Evolutionary conservation across 2,113 vertebrate species (phyloP).

Genomic region (Taurulus bubalis): DNA sequence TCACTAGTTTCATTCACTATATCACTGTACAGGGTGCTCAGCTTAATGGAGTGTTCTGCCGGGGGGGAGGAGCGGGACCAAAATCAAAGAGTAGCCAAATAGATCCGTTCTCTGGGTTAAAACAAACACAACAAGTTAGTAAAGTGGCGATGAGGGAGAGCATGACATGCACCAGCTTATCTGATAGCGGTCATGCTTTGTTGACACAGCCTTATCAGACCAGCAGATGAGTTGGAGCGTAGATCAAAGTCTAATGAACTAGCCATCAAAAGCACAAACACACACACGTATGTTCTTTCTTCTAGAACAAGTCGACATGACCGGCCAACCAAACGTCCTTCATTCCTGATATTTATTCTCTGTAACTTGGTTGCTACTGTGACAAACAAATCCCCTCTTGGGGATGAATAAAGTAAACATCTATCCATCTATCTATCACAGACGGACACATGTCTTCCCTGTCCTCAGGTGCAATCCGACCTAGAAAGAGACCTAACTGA

Average conservation of each 20-base stretch:
- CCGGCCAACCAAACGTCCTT: too few species aligned
- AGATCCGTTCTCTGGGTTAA: neutral
- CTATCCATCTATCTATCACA: too few species aligned
- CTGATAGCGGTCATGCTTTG: constrained; percentile 36
- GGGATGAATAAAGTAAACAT: too few species aligned
- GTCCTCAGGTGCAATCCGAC: neutral
- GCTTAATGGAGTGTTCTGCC: neutral
- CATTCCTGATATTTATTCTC: too few species aligned
- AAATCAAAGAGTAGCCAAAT: neutral
- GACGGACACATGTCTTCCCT: neutral
- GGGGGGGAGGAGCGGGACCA: too few species aligned
- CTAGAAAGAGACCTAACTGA: neutral
- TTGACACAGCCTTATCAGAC: constrained; percentile 66
- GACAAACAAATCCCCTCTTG: too few species aligned
- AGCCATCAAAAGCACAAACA: neutral
- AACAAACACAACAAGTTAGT: neutral
- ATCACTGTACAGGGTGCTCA: neutral
- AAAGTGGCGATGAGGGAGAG: neutral
- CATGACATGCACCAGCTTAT: constrained; percentile 11
- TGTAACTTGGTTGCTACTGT: too few species aligned
- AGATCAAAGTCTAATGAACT: constrained; percentile 70
- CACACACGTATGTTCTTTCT: neutral
- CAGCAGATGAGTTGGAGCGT: constrained; percentile 72
- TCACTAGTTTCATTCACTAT: neutral
- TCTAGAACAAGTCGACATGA: neutral